Conservation (phyloP, 2,888 invertebrate genomes). For the Hydropsyche betteni region DNA sequence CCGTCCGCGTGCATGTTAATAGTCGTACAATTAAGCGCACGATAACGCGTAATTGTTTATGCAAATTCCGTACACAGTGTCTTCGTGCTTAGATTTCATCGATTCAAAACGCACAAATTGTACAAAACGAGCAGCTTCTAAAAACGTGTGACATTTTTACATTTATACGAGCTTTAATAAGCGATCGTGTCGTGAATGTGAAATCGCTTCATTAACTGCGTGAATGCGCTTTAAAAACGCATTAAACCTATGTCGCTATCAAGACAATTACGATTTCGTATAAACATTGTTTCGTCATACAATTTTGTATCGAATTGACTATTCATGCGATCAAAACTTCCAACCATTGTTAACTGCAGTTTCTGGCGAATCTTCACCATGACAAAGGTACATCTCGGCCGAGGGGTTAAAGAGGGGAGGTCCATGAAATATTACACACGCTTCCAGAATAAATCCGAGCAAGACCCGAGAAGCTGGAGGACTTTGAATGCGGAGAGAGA, state of each 20-base stretch:
- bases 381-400: too few species aligned
- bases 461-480: not conserved
- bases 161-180: too few species aligned
- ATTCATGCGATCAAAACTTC: too few species aligned
- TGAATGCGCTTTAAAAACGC: too few species aligned
- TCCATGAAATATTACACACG: constrained; percentile 5
- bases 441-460: not conserved
- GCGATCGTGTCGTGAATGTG: too few species aligned
- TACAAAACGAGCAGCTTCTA: not conserved
- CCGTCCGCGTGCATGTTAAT: constrained; percentile 4
- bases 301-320: too few species aligned
- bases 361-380: too few species aligned
- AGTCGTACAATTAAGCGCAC: constrained; percentile 6
- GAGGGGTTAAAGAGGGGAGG: not conserved
- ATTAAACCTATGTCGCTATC: too few species aligned
- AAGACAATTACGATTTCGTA: too few species aligned
- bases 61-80: not conserved
- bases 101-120: not conserved
- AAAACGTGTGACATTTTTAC: not conserved
- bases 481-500: not conserved
- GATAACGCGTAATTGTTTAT: constrained; percentile 10
- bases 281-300: too few species aligned
- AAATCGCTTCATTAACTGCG: too few species aligned
- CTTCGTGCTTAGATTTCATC: constrained; percentile 19
- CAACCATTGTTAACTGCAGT: too few species aligned